Evolutionary conservation across 35 echinoderm and acorn worm species (phyloP), one percentile per base, ranked within the genome.

Genomic region (Eucidaris tribuloides): DNA sequence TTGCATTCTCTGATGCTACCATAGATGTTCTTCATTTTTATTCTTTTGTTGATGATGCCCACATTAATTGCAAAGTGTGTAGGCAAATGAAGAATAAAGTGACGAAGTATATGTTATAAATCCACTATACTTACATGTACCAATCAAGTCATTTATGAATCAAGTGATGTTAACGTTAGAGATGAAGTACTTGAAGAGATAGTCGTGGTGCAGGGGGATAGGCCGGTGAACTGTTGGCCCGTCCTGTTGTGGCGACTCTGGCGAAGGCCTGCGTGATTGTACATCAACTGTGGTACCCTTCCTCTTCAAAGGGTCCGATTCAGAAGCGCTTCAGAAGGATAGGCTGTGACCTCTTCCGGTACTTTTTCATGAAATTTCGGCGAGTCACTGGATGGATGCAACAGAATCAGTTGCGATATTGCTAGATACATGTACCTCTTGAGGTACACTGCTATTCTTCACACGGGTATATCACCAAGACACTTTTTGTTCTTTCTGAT

Each of bases 111-210:
- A n/a, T n/a, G n/a, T n/a, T n/a, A n/a, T n/a, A n/a, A n/a, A n/a
- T n/a, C n/a, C n/a, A n/a, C n/a, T n/a, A n/a, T n/a, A n/a, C n/a
- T n/a, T n/a, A 11, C 7, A 72, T 40, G 38, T 74, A 74, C 68
- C 37, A 42, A 74, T 9, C 18, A 74, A 74, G 40, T 74, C 68
- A 74, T 74, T n/a, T n/a, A 74, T 0, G 68, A 74, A 40, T 74
- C 68, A 11, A 74, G 2, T 42, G 68, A 74, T 1, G 68, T n/a
- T n/a, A n/a, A 74, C 18, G 25, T 40, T 3, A 35, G 35, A 3
- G 68, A 74, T 2, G n/a, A 13, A 7, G 37, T 36, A 25, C 68
- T 74, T 19, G 68, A 38, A 74, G 14, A n/a, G 68, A 74, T n/a
- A 0, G 5, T 15, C 68, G 14, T n/a, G 35, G 68, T 22, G 68